Evolutionary conservation across 2,888 invertebrate genomes (phyloP).

Genomic region (Biston betularia): DNA sequence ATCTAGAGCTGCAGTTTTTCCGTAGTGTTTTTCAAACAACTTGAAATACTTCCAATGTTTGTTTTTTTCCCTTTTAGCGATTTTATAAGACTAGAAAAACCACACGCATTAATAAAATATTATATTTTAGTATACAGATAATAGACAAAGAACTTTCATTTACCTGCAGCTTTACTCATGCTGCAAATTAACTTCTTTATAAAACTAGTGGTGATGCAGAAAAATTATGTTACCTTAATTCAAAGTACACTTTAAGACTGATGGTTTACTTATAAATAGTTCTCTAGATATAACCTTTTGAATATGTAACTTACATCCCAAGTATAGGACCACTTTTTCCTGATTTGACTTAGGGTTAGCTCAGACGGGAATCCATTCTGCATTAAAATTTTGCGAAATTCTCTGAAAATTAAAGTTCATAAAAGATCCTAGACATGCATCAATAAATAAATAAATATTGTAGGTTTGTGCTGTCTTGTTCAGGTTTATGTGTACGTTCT

Average conservation of each 20-base stretch:
- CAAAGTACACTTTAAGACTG: too few species aligned
- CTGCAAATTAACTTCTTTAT: too few species aligned
- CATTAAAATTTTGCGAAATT: constrained; percentile 72
- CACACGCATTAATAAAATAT: constrained; percentile 12
- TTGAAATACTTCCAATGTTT: constrained; percentile 77
- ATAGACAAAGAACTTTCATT: neutral
- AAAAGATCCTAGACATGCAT: neutral
- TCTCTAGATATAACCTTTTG: too few species aligned
- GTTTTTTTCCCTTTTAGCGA: constrained; percentile 75
- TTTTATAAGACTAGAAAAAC: constrained; percentile 71
- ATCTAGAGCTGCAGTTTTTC: constrained; percentile 69
- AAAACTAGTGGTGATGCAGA: too few species aligned
- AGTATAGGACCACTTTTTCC: constrained; percentile 81
- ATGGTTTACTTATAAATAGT: too few species aligned
- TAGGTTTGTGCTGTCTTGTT: too few species aligned
- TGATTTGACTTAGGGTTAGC: constrained; percentile 75
- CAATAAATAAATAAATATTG: too few species aligned
- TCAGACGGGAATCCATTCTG: constrained; percentile 77
- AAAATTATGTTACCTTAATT: too few species aligned
- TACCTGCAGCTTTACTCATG: too few species aligned
- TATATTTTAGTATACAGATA: neutral
- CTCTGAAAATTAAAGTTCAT: constrained; percentile 55
- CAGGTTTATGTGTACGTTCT: neutral
- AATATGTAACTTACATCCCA: constrained; percentile 73
- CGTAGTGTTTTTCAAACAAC: constrained; percentile 78